phyloP scores from a whole-genome alignment of 2,888 invertebrate species.

The Chrysodeixis includens region DNA sequence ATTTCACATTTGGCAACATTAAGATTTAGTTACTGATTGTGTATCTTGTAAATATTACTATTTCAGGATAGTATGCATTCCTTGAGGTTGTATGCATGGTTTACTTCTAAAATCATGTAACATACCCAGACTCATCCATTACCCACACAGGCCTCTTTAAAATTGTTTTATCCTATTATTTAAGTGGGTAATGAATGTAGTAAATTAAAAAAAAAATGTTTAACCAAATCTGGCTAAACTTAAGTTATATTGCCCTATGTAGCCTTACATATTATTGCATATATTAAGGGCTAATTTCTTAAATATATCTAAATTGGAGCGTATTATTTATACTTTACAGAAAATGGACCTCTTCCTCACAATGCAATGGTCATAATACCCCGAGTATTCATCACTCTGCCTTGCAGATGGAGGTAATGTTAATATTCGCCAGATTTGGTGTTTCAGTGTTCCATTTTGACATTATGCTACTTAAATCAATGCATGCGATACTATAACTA shows the following conservation, averaged over 20 bases:
- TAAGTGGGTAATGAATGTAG: slow-evolving; percentile 22
- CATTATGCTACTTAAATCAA: slow-evolving; percentile 43
- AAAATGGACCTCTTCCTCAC: background rate
- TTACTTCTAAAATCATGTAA: too few species aligned
- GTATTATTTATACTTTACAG: slow-evolving; percentile 5
- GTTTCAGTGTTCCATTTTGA: slow-evolving; percentile 10
- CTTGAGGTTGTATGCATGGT: too few species aligned
- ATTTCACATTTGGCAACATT: too few species aligned
- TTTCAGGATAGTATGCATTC: too few species aligned
- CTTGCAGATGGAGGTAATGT: slow-evolving; percentile 12
- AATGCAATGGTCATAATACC: slow-evolving; percentile 6
- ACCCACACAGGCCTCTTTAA: slow-evolving; percentile 9
- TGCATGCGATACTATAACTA: slow-evolving; percentile 18
- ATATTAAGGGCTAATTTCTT: slow-evolving; percentile 27
- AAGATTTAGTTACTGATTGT: too few species aligned
- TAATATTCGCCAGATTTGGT: slow-evolving; percentile 18
- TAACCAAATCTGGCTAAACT: slow-evolving; percentile 16
- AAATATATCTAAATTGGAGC: slow-evolving; percentile 42
- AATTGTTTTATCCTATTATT: slow-evolving; percentile 12
- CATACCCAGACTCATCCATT: slow-evolving; percentile 5
- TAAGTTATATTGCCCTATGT: slow-evolving; percentile 17
- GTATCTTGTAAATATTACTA: too few species aligned
- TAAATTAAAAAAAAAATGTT: slow-evolving; percentile 14
- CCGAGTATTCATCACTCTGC: background rate
- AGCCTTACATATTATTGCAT: slow-evolving; percentile 43